Conservation (phyloP, 2,888 invertebrate species). For the Ennomos quercinarius region DNA sequence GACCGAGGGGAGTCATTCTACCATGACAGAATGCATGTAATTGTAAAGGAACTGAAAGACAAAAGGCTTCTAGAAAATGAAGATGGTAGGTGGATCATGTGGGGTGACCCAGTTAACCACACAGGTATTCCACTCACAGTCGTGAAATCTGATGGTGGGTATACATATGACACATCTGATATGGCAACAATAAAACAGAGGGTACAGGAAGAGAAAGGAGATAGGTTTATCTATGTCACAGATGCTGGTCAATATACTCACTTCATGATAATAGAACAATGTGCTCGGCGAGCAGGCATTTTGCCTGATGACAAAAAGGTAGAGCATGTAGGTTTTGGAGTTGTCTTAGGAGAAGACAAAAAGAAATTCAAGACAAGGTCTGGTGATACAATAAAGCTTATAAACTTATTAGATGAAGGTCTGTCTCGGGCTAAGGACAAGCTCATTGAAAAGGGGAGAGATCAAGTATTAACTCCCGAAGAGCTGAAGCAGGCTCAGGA, state of each 20-base stretch:
- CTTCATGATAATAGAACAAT: conserved; percentile 91
- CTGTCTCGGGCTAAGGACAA: conserved; percentile 92
- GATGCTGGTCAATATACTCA: conserved; percentile 95
- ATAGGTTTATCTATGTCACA: conserved; percentile 96
- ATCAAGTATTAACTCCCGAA: conserved; percentile 91
- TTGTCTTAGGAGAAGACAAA: conserved; percentile 98
- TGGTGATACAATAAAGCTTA: conserved; percentile 96
- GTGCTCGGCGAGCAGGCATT: conserved; percentile 92
- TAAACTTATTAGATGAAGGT: conserved; percentile 96
- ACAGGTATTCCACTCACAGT: conserved; percentile 95
- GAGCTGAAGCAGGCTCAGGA: conserved; percentile 94
- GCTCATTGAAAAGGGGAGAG: conserved; percentile 93
- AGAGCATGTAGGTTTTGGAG: conserved; percentile 98
- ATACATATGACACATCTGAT: conserved; percentile 99
- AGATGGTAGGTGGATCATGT: conserved; percentile 94
- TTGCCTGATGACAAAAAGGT: conserved; percentile 87
- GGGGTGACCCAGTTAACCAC: conserved; percentile 86
- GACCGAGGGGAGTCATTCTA: conserved; percentile 99
- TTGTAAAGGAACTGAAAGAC: conserved; percentile 90
- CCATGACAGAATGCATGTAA: conserved; percentile 93
- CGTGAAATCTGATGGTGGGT: conserved; percentile 98
- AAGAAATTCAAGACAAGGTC: conserved; percentile 99
- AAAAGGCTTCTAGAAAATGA: conserved; percentile 91
- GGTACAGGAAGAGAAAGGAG: conserved; percentile 92
- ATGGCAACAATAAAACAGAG: conserved; percentile 96